Evolutionary conservation across 1,140 invertebrate species (phyloP).

Genomic region (Octopus sinensis): DNA sequence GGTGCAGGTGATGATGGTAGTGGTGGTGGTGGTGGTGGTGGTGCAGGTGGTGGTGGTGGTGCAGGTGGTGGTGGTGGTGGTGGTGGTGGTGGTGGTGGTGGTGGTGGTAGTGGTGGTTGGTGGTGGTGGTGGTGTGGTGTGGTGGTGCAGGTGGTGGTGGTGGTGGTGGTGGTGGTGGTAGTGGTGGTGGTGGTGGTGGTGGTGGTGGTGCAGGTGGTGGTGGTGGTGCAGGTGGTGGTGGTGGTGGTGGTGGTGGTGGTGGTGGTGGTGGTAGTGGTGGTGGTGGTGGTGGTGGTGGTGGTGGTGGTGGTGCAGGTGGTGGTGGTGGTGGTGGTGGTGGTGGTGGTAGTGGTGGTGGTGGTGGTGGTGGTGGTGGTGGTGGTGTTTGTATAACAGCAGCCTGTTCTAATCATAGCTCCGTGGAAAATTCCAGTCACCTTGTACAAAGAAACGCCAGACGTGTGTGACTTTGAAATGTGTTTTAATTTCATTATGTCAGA

Average conservation of each 20-base stretch:
- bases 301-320: constrained; percentile 12
- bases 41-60: constrained; percentile 8
- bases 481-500: too few species aligned
- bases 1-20: too few species aligned
- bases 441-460: too few species aligned
- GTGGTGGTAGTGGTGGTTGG: too few species aligned
- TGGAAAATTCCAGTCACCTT: not conserved
- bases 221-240: constrained; percentile 9
- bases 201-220: constrained; percentile 10
- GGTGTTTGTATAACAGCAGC: too few species aligned
- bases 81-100: not conserved
- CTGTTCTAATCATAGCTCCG: not conserved
- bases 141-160: too few species aligned
- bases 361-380: constrained; percentile 10
- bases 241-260: constrained; percentile 12
- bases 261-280: not conserved
- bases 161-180: constrained; percentile 9
- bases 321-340: constrained; percentile 11
- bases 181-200: constrained; percentile 11
- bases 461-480: too few species aligned
- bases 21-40: constrained; percentile 14
- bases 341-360: constrained; percentile 10
- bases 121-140: too few species aligned
- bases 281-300: constrained; percentile 13
- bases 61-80: constrained; percentile 5